Evolutionary conservation across 2,113 vertebrate genomes (phyloP), one percentile per base, ranked within the genome.

Genomic region (Spermophilus dauricus): DNA sequence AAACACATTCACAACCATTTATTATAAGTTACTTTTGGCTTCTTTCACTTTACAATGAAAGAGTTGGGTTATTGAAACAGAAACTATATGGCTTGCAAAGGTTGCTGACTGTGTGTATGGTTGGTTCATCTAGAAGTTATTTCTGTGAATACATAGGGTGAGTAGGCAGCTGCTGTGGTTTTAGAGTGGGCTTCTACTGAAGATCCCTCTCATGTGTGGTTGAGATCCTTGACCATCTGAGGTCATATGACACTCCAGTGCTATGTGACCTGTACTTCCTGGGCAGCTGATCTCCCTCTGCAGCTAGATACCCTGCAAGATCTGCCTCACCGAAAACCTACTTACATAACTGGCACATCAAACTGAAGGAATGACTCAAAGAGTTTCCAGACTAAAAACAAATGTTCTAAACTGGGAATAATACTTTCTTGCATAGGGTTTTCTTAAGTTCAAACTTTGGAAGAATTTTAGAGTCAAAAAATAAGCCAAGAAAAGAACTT

Each of bases 381-480:
- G 65, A 58, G 30, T 91, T 89, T 83, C 61, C 37, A 84, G 53
- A 75, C 39, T 85, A 37, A 94, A 93, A 96, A 78, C 53, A 97
- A 80, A 83, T 78, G 26, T 61, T n/a, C 85, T 96, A 53, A 87
- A 6, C 67, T 3, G 39, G 34, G 11, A 86, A 42, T 12, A 82
- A 42, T 22, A 78, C 37, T 91, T 97, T 91, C 77, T 84, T 73
- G 14, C 24, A 78, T 16, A 87, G 8, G 12, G 17, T 81, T 92
- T 69, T 70, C 37, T 72, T 83, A 14, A 51, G 42, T 63, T 34
- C 32, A 69, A 90, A 28, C 5, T 83, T 72, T 87, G 48, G 65
- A 86, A 96, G 61, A 18, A 65, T 63, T 96, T 77, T 72, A 89
- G 53, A 83, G 58, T 67, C 39, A 85, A 87, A 84, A 81, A 39